phyloP scores from a whole-genome alignment of 1,140 invertebrate genomes.

The Schlechtendalia chinensis region DNA sequence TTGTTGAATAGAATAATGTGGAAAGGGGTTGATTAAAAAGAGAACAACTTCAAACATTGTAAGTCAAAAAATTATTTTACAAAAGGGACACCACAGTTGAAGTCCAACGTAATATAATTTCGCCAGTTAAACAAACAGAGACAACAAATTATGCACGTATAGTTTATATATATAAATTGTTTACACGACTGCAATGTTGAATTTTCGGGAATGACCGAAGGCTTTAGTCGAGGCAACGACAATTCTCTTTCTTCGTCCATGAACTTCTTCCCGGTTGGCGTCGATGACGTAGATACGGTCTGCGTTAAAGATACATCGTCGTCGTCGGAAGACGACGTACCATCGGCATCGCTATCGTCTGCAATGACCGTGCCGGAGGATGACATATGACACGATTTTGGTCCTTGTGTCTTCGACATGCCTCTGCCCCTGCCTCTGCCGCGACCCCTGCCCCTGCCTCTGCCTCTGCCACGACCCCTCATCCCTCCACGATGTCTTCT shows the following conservation, averaged over 20 bases:
- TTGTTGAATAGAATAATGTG: too few relatives aligned
- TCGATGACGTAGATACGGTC: not conserved
- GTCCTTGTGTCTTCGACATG: not conserved
- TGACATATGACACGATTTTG: not conserved
- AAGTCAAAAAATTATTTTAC: not conserved
- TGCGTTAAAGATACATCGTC: conserved; percentile 1
- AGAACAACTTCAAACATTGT: too few relatives aligned
- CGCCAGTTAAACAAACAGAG: too few relatives aligned
- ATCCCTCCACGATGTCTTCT: not conserved
- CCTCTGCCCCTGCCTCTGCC: not conserved
- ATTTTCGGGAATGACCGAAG: conserved; percentile 8
- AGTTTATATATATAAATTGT: not conserved
- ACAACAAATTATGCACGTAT: too few relatives aligned
- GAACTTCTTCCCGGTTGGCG: not conserved
- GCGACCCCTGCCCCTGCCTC: not conserved
- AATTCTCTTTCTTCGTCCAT: conserved; percentile 37
- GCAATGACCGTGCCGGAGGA: not conserved
- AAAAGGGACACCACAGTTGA: too few relatives aligned
- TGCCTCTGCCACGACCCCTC: not conserved
- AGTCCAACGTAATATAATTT: too few relatives aligned
- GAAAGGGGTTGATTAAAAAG: too few relatives aligned
- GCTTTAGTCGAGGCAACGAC: conserved; percentile 26
- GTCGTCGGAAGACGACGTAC: not conserved
- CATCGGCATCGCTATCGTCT: not conserved
- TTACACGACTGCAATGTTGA: conserved; percentile 15